Evolutionary conservation across 1,140 invertebrate species (phyloP).

Genomic region (Panagrolaimus sp.): DNA sequence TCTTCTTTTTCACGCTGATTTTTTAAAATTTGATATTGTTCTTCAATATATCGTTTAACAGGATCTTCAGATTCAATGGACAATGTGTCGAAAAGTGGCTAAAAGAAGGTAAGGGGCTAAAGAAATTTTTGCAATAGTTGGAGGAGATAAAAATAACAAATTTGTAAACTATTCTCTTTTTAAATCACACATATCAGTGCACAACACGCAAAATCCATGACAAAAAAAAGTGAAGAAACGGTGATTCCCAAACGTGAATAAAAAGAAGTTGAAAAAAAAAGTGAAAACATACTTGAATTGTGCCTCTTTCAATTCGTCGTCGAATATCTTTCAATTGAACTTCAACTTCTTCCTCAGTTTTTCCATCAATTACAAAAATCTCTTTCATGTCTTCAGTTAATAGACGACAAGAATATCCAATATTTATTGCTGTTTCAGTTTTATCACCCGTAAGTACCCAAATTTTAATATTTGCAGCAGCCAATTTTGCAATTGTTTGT

Average conservation of each 20-base stretch:
- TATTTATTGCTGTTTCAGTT: slow-evolving; percentile 85
- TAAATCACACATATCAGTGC: background rate
- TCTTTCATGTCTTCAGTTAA: slow-evolving; percentile 93
- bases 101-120: slow-evolving; percentile 7
- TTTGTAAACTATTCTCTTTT: background rate
- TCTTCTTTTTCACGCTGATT: slow-evolving; percentile 4
- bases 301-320: slow-evolving; percentile 49
- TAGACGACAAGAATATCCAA: slow-evolving; percentile 95
- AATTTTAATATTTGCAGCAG: slow-evolving; percentile 89
- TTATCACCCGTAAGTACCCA: slow-evolving; percentile 99
- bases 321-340: slow-evolving; percentile 56
- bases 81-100: background rate
- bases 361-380: slow-evolving; percentile 59
- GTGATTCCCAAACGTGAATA: background rate
- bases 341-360: slow-evolving; percentile 56
- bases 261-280: background rate
- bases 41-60: slow-evolving; percentile 13
- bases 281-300: slow-evolving; percentile 7
- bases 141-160: slow-evolving; percentile 9
- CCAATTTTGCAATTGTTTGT: slow-evolving; percentile 86
- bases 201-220: background rate
- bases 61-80: slow-evolving; percentile 1
- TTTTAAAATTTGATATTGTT: slow-evolving; percentile 15
- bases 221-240: background rate
- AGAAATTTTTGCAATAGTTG: background rate